Evolutionary conservation across 1,140 invertebrate genomes (phyloP).

Genomic region (Theocolax elegans): DNA sequence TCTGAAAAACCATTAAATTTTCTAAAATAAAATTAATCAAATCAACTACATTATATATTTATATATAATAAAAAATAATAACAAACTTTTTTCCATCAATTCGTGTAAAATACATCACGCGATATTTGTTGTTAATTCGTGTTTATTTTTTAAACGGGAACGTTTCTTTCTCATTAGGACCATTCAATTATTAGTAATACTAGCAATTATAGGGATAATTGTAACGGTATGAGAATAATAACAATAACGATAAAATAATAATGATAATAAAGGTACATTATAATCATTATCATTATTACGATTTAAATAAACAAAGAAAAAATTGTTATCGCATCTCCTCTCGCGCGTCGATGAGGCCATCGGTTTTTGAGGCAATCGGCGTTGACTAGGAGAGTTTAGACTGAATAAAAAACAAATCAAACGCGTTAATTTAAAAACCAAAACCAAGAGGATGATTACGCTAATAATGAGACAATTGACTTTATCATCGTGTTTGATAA

Average conservation of each 20-base stretch:
- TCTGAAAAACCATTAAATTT: no score
- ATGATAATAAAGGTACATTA: neutral
- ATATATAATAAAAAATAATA: no score
- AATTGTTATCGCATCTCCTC: conserved; percentile 46
- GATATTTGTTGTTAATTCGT: neutral
- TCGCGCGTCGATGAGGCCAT: conserved; percentile 35
- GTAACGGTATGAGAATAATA: neutral
- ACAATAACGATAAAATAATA: conserved; percentile 10
- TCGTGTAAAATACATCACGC: neutral
- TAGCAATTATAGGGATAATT: neutral
- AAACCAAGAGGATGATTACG: neutral
- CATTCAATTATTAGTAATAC: neutral
- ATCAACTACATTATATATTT: no score
- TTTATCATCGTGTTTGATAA: conserved; percentile 46
- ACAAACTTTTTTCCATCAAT: no score
- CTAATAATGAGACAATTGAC: neutral
- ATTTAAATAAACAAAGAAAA: neutral
- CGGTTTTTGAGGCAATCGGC: conserved; percentile 31
- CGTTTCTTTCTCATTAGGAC: neutral
- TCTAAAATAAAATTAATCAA: no score
- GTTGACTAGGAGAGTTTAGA: conserved; percentile 66
- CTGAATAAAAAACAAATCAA: conserved; percentile 65
- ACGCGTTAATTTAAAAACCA: conserved; percentile 50
- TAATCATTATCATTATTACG: conserved; percentile 13
- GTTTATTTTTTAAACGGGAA: neutral